Conservation (phyloP, 2,888 invertebrate species). For the Andricus curvator region DNA sequence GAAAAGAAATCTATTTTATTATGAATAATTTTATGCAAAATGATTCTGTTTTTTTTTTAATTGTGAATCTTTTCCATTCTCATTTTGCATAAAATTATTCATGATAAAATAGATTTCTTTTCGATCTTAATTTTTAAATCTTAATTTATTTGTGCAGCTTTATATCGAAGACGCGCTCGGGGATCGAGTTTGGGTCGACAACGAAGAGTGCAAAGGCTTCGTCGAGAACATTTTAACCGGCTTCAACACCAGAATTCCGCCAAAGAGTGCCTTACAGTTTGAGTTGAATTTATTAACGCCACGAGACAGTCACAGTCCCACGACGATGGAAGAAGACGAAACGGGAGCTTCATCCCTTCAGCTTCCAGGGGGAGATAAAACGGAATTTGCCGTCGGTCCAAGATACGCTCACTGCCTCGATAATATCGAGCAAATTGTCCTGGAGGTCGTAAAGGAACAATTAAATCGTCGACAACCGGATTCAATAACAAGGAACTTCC, state of each 20-base stretch:
- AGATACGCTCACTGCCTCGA: slow-evolving; percentile 84
- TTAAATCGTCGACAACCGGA: slow-evolving; percentile 91
- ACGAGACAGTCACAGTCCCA: slow-evolving; percentile 74
- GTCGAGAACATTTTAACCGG: slow-evolving; percentile 94
- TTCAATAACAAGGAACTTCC: slow-evolving; percentile 92
- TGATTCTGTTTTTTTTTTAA: too few relatives aligned
- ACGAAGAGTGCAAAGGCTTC: slow-evolving; percentile 92
- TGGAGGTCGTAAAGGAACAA: slow-evolving; percentile 94
- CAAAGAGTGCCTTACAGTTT: slow-evolving; percentile 84
- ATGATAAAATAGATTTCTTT: too few relatives aligned
- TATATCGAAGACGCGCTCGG: slow-evolving; percentile 97
- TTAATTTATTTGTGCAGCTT: slow-evolving; percentile 79
- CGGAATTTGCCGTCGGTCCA: slow-evolving; percentile 79
- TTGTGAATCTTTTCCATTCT: too few relatives aligned
- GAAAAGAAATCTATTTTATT: too few relatives aligned
- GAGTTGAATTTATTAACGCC: slow-evolving; percentile 77
- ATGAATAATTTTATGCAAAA: too few relatives aligned
- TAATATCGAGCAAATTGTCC: slow-evolving; percentile 87
- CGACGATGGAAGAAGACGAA: slow-evolving; percentile 75
- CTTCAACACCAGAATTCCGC: slow-evolving; percentile 89
- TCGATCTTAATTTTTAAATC: too few relatives aligned
- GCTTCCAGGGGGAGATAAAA: slow-evolving; percentile 70
- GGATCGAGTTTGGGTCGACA: slow-evolving; percentile 96
- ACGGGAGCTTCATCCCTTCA: slow-evolving; percentile 66
- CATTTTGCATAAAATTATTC: too few relatives aligned